Base-by-base conservation (phyloP, 35 echinoderm and acorn worm genomes). In the Lytechinus pictus region DNA sequence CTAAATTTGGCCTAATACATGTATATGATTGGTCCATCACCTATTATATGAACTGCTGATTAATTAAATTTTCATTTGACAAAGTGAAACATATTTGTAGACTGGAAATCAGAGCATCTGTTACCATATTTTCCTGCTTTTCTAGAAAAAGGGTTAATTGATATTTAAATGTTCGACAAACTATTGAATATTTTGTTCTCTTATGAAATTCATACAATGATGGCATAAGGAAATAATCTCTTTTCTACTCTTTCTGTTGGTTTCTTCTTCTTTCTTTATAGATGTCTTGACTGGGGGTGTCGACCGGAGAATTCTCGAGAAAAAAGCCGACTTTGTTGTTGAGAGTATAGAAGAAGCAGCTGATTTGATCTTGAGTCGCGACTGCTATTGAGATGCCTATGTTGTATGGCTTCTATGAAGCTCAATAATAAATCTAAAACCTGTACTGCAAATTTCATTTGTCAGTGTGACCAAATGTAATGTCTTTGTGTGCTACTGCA, bases 261-360 rank as follows among this genome's bases (percentile, higher is more conserved):
- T 60, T 60, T 97, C 33, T 95, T 97, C 33, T 95, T 97, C 86
- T 91, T 55, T 86, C 52, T 29, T 94, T 11, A 53, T 58, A 97
- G 97, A 94, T 87, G 97, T 97, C 51, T 91, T 97, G 53, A 96
- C 95, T 89, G 97, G 97, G 19, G 92, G 96, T 52, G 96, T 94
- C 9, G 44, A 94, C 8, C 21, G 91, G 27, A 86, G 94, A 52
- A 94, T 95, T 44, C 91, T 97, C 6, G 61, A 94, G 27, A 10
- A 52, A 13, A 33, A 95, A 16, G 96, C 95, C 2, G 72, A 95
- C 21, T 86, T 87, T 95, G 94, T 97, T 3, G 96, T 97, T 14
- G 94, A 96, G 33, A 89, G 96, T 52, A 87, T 97, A 24, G 89
- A 95, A 9, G 94, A 94, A 10, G 94, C 96, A n/a, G 54, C 92